Evolutionary conservation across 1,140 invertebrate genomes (phyloP), one percentile per base, ranked within the genome.

Genomic region (Temnothorax longispinosus): DNA sequence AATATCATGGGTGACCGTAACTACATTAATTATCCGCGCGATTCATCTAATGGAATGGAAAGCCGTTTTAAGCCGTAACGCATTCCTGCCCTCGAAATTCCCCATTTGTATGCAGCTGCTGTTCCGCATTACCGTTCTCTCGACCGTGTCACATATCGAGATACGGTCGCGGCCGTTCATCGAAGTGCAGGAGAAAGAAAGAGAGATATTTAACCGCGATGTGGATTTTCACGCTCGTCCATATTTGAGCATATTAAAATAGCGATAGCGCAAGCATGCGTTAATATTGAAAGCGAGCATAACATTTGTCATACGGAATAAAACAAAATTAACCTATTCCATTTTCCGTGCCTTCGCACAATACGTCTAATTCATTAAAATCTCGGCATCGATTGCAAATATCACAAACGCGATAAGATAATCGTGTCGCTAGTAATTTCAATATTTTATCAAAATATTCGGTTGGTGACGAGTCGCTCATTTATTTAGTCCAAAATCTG

Each of bases 21-120:
- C 82, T 85, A 52, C 82, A 78, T 85, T 85, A 85, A 85, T 85
- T 85, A 78, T 78, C 60, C 62, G 10, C 35, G 58, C 58, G 82
- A 85, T 85, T 85, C 82, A 78, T 67, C 62, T 85, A 85, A 85
- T 85, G 72, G 82, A 75, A 76, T 64, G 82, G 82, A 78, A 85
- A 85, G 82, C 82, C 60, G 58, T 85, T 85, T 85, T 85, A 85
- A 85, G 74, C 74, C 47, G 47, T 64, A 85, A 85, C 82, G 62
- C 74, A 85, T 78, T 65, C 74, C 72, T 67, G 60, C 50, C 76
- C 41, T 78, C 72, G 58, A 77, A 77, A 85, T 78, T 78, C 74
- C 80, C 71, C 54, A 84, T 84, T 84, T 84, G 54, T 84, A 84
- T 84, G 67, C 80, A 74, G 69, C 71, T 56, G 80, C 80, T 74